phyloP scores from a whole-genome alignment of 2,113 vertebrate genomes.

The Amphiprion ocellaris region DNA sequence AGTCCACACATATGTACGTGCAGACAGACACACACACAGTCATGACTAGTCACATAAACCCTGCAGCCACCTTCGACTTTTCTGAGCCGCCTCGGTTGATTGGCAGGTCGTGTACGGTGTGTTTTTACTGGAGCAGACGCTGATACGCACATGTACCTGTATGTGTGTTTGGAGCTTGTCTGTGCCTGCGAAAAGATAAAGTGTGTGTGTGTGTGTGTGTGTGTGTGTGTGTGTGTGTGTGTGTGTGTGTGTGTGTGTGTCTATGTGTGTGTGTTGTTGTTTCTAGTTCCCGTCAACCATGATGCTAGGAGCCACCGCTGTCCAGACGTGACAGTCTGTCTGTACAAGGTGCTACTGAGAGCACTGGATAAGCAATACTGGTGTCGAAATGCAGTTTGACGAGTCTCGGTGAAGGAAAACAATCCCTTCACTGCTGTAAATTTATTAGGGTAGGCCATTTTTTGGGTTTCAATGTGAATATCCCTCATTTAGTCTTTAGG shows the following conservation, averaged over 20 bases:
- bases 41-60: conserved; percentile 55
- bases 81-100: conserved; percentile 29
- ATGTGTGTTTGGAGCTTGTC: conserved; percentile 37
- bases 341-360: conserved; percentile 40
- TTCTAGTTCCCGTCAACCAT: conserved; percentile 32
- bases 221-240: too few relatives aligned
- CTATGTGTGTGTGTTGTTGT: conserved; percentile 3
- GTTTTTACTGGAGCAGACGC: conserved; percentile 21
- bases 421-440: background rate
- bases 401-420: conserved; percentile 12
- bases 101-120: background rate
- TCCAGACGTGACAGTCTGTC: conserved; percentile 55
- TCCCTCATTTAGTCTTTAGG: too few relatives aligned
- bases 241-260: too few relatives aligned
- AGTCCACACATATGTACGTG: background rate
- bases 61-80: conserved; percentile 35
- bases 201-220: background rate
- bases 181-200: conserved; percentile 33
- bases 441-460: too few relatives aligned
- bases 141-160: conserved; percentile 18
- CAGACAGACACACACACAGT: background rate
- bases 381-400: conserved; percentile 34
- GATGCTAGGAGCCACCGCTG: conserved; percentile 25
- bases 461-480: too few relatives aligned
- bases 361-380: conserved; percentile 23